phyloP scores from a whole-genome alignment of 2,797 vertebrate genomes.

The Bryconaethiops microstoma region DNA sequence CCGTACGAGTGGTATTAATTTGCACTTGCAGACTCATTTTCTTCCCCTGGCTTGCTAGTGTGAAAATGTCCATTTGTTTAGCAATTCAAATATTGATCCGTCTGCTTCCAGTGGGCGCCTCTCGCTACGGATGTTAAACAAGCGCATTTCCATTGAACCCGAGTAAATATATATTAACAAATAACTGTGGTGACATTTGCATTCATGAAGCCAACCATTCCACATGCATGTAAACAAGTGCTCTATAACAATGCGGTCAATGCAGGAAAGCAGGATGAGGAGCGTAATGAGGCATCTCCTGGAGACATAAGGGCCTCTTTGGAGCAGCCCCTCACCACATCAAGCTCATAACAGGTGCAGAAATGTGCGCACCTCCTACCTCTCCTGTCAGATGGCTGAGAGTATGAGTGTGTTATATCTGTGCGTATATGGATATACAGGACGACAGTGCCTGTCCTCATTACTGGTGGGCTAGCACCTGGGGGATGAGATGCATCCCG shows the following conservation, averaged over 20 bases:
- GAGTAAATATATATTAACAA: slow-evolving; percentile 64
- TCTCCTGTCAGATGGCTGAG: slow-evolving; percentile 49
- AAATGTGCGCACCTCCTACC: slow-evolving; percentile 55
- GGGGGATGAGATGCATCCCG: slow-evolving; percentile 79
- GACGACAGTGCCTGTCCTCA: slow-evolving; percentile 76
- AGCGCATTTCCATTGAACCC: slow-evolving; percentile 60
- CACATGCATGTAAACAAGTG: slow-evolving; percentile 38
- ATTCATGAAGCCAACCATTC: slow-evolving; percentile 35
- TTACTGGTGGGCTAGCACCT: slow-evolving; percentile 75
- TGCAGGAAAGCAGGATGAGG: slow-evolving; percentile 25
- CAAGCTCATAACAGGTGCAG: slow-evolving; percentile 68
- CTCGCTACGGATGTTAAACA: slow-evolving; percentile 64
- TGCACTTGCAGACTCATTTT: slow-evolving; percentile 54
- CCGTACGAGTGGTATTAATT: slow-evolving; percentile 52
- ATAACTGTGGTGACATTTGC: slow-evolving; percentile 32
- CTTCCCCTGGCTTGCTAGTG: slow-evolving; percentile 54
- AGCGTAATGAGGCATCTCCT: slow-evolving; percentile 47
- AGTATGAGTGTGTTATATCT: slow-evolving; percentile 64
- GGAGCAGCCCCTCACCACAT: slow-evolving; percentile 44
- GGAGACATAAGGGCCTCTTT: slow-evolving; percentile 45
- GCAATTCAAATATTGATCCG: slow-evolving; percentile 76
- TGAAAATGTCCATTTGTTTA: slow-evolving; percentile 72
- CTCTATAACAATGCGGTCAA: slow-evolving; percentile 9
- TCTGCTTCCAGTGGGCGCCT: slow-evolving; percentile 66
- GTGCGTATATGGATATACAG: slow-evolving; percentile 40